Evolutionary conservation across 2,888 invertebrate species (phyloP), one percentile per base, ranked within the genome.

Genomic region (Drosophila vallismaia): DNA sequence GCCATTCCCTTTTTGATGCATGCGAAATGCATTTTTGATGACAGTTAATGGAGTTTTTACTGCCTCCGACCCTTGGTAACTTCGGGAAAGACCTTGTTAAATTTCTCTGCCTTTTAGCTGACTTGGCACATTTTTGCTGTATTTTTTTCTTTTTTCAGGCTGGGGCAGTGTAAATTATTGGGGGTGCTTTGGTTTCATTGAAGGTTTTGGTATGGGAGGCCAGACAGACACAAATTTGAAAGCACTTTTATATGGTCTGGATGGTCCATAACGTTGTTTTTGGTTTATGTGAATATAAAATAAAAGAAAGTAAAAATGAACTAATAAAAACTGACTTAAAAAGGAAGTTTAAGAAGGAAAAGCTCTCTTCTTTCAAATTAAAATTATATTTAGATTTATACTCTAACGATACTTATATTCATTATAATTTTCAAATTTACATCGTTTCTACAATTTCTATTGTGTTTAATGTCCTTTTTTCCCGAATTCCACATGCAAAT

Each of bases 41-140:
- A 82, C 87, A 87, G 81, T 82, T 87, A 89, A 89, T 88, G 88
- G 85, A 83, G 83, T 83, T 86, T 88, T 88, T 86, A 87, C 81
- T 77, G 83, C 78, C 78, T 79, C 75, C 76, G 73, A 80, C 70
- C 40, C 74, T 62, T 66, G 28, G 4, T 1, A 8, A 42, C 19
- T 62, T 24, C 19, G 12, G 62, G 62, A 62, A 33, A 33, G 53
- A 6, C n/a, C 66, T 33, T 53, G 53, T 38, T 38, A 38, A 64
- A 64, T 45, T 58, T 33, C 50, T 53, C 40, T 19, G 24, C 24
- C 55, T 58, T 19, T n/a, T 6, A 29, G 77, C 78, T 79, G 77
- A 79, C 79, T 82, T 72, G 74, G 76, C 79, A 80, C 51, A 51
- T 57, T 50, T 68, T 67, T 38, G 7, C 7, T 9, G 14, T 24